Evolutionary conservation across 2,888 invertebrate genomes (phyloP), one percentile per base, ranked within the genome.

Genomic region (Drosophila affinis): DNA sequence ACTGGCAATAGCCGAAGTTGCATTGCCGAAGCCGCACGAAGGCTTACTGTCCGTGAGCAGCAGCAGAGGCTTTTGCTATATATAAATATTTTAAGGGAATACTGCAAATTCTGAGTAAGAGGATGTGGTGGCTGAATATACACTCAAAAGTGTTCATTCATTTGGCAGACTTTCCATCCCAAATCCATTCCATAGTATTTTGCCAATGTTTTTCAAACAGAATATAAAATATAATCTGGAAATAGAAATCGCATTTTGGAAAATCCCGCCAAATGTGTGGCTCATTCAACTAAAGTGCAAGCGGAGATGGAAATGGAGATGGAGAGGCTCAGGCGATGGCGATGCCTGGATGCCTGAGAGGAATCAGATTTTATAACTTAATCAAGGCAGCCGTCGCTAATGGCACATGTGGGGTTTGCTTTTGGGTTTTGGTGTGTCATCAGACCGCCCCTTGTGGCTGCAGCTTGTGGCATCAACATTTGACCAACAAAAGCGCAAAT

Each of bases 301-400:
- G 27, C 56, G 24, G 49, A 68, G 67, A 39, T 56, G 24, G 49
- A 68, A 68, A 39, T 56, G 29, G 29, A 27, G 27, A 27, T 3
- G 24, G 4, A 2, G 2, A 18, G 18, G 18, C 18, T 18, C 18
- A 18, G 18, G 18, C 24, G 68, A 39, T 49, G 29, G 29, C 7
- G 9, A 29, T 52, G 65, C 32, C 56, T 3, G n/a, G 9, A 29
- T 52, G 65, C 32, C 56, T 3, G n/a, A 29, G 51, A 57, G 65
- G 62, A 79, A 81, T 87, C 72, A 54, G 59, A 72, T 70, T 85
- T 86, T 80, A 85, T 86, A 78, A 83, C 88, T 85, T 74, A 88
- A 85, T 85, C 88, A 85, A 86, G 56, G 84, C 86, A 88, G 84
- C 75, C 84, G 78, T 79, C 45, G 83, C 72, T 86, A 85, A 85